These are phyloP conservation scores for Drosophila mercatorum DNA, from an alignment of 2,888 invertebrate species.

Conservation along the genomic window DNA sequence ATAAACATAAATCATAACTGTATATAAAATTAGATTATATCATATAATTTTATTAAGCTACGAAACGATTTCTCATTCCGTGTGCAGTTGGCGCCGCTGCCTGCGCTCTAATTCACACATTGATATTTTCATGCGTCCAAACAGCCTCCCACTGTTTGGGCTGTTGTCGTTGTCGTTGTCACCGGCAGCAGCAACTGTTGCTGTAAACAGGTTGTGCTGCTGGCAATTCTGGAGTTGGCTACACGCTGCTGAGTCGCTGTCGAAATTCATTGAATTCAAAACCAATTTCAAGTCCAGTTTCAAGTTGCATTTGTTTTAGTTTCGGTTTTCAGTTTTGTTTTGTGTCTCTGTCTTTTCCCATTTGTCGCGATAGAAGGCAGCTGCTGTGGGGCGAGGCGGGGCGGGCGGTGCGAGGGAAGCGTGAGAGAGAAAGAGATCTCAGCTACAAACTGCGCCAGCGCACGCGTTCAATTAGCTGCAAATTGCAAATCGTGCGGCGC, in stretches of 20 bases:
- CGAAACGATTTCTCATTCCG: slow-evolving; percentile 3
- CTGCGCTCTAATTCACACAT: slow-evolving; percentile 37
- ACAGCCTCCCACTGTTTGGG: slow-evolving; percentile 49
- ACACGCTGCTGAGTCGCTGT: slow-evolving; percentile 53
- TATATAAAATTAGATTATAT: slow-evolving; percentile 4
- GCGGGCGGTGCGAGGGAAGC: slow-evolving; percentile 12
- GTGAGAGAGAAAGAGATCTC: slow-evolving; percentile 44
- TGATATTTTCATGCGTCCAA: slow-evolving; percentile 19
- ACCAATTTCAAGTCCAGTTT: slow-evolving; percentile 59
- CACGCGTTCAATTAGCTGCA: slow-evolving; percentile 81
- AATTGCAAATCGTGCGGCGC: slow-evolving; percentile 79
- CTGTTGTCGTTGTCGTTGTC: slow-evolving; percentile 38
- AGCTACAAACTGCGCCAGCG: slow-evolving; percentile 71
- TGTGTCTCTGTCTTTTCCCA: slow-evolving; percentile 55
- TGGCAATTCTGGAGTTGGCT: slow-evolving; percentile 35
- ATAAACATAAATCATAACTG: background rate
- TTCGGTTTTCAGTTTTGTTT: slow-evolving; percentile 23
- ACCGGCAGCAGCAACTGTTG: slow-evolving; percentile 19
- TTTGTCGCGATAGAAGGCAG: slow-evolving; percentile 51
- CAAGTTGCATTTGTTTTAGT: slow-evolving; percentile 51
- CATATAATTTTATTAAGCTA: background rate
- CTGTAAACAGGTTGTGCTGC: slow-evolving; percentile 34
- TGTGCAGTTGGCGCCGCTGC: background rate
- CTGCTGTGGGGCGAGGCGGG: background rate
- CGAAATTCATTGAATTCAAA: slow-evolving; percentile 74